Conservation (phyloP, 2,888 invertebrate species). For the Tenthredo notha region DNA sequence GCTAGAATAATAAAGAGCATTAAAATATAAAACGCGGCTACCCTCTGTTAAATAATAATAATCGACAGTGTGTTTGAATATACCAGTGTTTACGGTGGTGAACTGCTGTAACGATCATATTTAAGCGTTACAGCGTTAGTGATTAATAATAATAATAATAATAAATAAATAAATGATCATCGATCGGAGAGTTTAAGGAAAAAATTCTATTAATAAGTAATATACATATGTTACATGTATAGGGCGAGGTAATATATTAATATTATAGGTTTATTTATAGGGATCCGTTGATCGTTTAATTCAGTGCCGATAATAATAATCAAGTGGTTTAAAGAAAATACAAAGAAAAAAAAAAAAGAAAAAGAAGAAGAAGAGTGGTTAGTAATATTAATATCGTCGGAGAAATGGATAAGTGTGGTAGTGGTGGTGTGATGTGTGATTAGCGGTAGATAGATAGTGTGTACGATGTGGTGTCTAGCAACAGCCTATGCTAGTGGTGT, state of each 20-base stretch:
- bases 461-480: constrained; percentile 74
- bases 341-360: not conserved
- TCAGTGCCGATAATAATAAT: constrained; percentile 39
- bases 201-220: constrained; percentile 26
- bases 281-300: constrained; percentile 28
- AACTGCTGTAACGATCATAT: constrained; percentile 39
- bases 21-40: constrained; percentile 20
- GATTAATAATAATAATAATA: constrained; percentile 17
- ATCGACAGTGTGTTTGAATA: constrained; percentile 36
- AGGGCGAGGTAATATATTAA: constrained; percentile 34
- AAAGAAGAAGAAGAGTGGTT: not conserved
- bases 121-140: constrained; percentile 38
- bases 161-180: constrained; percentile 26
- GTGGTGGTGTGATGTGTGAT: constrained; percentile 70
- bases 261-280: constrained; percentile 30
- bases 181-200: not conserved
- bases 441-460: constrained; percentile 64
- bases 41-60: constrained; percentile 4
- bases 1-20: not conserved
- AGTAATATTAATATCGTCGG: constrained; percentile 17
- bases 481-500: constrained; percentile 67
- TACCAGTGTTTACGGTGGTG: constrained; percentile 36
- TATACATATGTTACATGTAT: constrained; percentile 18
- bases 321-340: not conserved
- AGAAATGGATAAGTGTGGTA: constrained; percentile 62